Conservation (phyloP, 2,888 invertebrate genomes). For the Apotomis betuletana region DNA sequence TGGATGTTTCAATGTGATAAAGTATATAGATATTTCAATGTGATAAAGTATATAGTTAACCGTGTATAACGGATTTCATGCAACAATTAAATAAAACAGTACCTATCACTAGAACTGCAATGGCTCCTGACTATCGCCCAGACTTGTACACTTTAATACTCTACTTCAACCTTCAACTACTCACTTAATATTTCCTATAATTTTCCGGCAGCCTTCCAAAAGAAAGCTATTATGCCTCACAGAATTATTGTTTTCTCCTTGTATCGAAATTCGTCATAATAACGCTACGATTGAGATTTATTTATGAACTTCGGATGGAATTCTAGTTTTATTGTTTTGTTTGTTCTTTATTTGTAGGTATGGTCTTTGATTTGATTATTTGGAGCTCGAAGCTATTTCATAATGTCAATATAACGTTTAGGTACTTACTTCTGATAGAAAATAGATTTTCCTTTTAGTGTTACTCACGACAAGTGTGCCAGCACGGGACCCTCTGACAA, state of each 20-base stretch:
- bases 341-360: conserved; percentile 12
- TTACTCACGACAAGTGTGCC: too few relatives aligned
- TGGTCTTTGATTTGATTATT: conserved; percentile 19
- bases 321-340: conserved; percentile 29
- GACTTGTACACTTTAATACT: neutral
- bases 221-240: conserved; percentile 6
- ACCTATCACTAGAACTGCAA: too few relatives aligned
- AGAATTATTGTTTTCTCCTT: conserved; percentile 18
- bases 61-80: too few relatives aligned
- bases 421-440: neutral
- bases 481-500: too few relatives aligned
- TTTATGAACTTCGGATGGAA: conserved; percentile 21
- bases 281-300: conserved; percentile 29
- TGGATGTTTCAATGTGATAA: too few relatives aligned
- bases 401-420: conserved; percentile 1
- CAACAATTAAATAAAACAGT: too few relatives aligned
- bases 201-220: conserved; percentile 22
- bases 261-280: conserved; percentile 25
- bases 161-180: neutral
- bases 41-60: too few relatives aligned
- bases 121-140: too few relatives aligned
- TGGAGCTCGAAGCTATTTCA: conserved; percentile 7
- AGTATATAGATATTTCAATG: too few relatives aligned
- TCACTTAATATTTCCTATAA: conserved; percentile 14
- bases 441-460: neutral